A percentile compares a stretch with the other conserved stretches of the same genome.
These are phyloP conservation scores for Empidonax alnorum DNA, from an alignment of 2,113 vertebrate genomes.

Conservation along the genomic window DNA sequence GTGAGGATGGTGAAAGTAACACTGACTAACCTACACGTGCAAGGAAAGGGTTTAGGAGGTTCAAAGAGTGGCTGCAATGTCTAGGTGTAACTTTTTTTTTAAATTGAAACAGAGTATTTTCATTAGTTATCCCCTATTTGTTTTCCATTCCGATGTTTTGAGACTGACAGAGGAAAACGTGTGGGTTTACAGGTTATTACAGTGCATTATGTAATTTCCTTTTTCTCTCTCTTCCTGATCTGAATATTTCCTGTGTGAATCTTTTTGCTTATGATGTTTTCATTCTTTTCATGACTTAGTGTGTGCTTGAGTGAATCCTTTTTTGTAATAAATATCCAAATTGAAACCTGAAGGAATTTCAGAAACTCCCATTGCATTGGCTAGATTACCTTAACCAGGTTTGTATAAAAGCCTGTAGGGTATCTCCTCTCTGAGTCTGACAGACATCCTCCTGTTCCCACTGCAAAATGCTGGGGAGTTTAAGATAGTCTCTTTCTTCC, in stretches of 20 bases:
- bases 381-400: background rate
- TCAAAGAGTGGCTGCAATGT: background rate
- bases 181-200: background rate
- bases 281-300: background rate
- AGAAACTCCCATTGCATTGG: background rate
- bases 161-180: background rate
- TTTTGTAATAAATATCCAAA: background rate
- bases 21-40: background rate
- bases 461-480: background rate
- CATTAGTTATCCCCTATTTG: background rate
- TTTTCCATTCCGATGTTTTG: constrained; percentile 16
- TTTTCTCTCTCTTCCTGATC: background rate
- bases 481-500: background rate
- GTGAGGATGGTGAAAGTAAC: background rate
- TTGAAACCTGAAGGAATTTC: background rate
- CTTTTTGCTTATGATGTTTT: background rate
- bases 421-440: background rate
- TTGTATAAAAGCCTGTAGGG: background rate
- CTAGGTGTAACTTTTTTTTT: background rate
- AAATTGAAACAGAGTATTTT: background rate
- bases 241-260: background rate
- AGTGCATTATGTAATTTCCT: background rate
- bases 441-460: background rate
- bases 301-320: background rate
- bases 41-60: background rate